Evolutionary conservation across 2,888 invertebrate species (phyloP), one percentile per base, ranked within the genome.

Genomic region (Thyatira batis): DNA sequence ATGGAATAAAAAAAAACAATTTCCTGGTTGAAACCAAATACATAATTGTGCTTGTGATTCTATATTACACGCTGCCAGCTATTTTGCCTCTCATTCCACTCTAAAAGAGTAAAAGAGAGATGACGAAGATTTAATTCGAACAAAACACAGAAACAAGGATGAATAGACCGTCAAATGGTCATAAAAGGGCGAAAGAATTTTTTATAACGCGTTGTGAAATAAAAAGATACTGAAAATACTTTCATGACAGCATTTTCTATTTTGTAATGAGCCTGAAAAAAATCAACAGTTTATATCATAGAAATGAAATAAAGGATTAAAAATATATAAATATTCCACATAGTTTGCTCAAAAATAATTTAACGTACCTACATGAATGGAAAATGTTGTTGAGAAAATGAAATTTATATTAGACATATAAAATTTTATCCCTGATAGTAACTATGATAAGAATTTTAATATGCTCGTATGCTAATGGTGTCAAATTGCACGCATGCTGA

Each of bases 171-270:
- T 65, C 50, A 60, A 67, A 68, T 69, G 73, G 76, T 72, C 74
- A 62, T 69, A 67, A 75, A 80, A 60, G 76, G 81, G 84, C 84
- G 82, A 84, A 85, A 83, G 82, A 84, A 71, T 80, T 84, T 87
- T 86, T 86, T 88, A 87, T 85, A 87, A 87, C 72, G 89, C 83
- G 90, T 90, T 90, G 91, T 90, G 89, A 91, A 85, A 76, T 74
- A 73, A 73, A 79, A 77, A 72, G 64, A 76, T 73, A 75, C 75
- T 78, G 71, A 73, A 68, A 74, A 77, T 72, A 69, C 70, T 78
- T 76, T 83, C 76, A 77, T 82, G 83, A 79, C 79, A 82, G 78
- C 72, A 76, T 78, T 80, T 80, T 78, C 71, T 73, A 61, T 65
- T 60, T 53, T 17, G 20, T 65, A 48, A 17, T 20, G 27, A 2